phyloP scores from a whole-genome alignment of 92 coral and sea anemone genomes.

The Parazoanthus darwini region DNA sequence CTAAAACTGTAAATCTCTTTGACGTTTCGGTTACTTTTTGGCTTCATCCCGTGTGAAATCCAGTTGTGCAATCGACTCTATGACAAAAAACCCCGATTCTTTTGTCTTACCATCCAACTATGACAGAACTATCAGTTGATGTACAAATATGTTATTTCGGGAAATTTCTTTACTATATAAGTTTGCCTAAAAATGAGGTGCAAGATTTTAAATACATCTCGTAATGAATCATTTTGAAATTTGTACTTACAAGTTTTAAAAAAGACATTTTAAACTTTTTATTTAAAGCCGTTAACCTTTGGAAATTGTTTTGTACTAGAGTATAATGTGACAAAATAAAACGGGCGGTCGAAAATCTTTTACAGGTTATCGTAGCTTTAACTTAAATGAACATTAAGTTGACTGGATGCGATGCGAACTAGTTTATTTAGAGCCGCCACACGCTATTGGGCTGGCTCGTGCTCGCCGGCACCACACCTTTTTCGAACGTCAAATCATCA shows the following conservation, averaged over 20 bases:
- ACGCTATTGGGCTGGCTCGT: not conserved
- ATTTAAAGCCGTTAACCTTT: not conserved
- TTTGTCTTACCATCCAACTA: not conserved
- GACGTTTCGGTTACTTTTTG: not conserved
- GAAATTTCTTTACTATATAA: not conserved
- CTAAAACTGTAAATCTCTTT: no score
- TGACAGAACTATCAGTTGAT: not conserved
- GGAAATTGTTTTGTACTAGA: not conserved
- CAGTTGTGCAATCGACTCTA: not conserved
- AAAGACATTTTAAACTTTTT: not conserved
- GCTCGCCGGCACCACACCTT: slow-evolving; percentile 7
- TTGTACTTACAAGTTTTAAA: not conserved
- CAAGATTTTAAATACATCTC: no score
- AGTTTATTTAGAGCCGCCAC: no score
- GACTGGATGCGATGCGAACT: no score
- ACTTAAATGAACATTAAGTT: not conserved
- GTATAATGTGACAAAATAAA: not conserved
- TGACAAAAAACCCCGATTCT: no score
- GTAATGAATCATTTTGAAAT: no score
- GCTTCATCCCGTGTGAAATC: not conserved
- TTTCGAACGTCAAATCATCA: slow-evolving; percentile 17
- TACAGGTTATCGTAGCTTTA: not conserved
- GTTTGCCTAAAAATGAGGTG: no score
- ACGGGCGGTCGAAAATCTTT: not conserved
- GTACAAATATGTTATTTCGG: not conserved